Conservation (phyloP, 2,888 invertebrate species). For the Drosophila kuntzei region DNA sequence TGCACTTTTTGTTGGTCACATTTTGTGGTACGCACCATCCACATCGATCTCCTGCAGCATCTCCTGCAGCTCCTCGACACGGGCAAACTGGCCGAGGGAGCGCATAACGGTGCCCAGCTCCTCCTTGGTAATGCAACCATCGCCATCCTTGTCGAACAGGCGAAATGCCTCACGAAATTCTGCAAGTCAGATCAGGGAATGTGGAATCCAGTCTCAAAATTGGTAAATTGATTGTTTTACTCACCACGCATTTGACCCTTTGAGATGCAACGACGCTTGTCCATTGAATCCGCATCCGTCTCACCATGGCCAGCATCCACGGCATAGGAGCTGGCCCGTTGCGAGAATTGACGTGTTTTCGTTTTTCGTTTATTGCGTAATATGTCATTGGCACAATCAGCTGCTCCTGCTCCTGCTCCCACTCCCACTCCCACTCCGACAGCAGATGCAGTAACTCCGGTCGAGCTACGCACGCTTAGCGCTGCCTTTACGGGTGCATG, state of each 20-base stretch:
- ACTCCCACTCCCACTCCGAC: neutral
- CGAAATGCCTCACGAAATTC: constrained; percentile 95
- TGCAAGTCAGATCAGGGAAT: constrained; percentile 81
- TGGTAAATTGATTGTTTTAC: neutral
- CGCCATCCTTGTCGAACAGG: constrained; percentile 94
- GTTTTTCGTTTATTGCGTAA: constrained; percentile 72
- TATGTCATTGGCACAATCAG: constrained; percentile 21
- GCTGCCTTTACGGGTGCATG: constrained; percentile 58
- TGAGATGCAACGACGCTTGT: constrained; percentile 85
- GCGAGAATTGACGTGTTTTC: constrained; percentile 81
- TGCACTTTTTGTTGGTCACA: neutral
- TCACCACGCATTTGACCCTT: constrained; percentile 93
- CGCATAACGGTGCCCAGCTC: constrained; percentile 94
- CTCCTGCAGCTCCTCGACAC: constrained; percentile 93
- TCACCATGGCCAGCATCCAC: constrained; percentile 58
- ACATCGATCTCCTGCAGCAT: constrained; percentile 94
- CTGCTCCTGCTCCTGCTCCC: neutral
- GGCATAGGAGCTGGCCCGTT: constrained; percentile 74
- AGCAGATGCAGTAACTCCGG: neutral
- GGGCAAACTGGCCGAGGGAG: constrained; percentile 93
- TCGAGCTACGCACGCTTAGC: constrained; percentile 44
- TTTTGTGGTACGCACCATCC: constrained; percentile 87
- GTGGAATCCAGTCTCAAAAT: neutral
- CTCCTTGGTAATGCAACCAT: constrained; percentile 94
- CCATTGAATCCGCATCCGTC: constrained; percentile 52